A percentile compares a stretch with the other conserved stretches of the same genome.
Conservation (phyloP, 2,113 vertebrate species). For the Anolis sagrei region DNA sequence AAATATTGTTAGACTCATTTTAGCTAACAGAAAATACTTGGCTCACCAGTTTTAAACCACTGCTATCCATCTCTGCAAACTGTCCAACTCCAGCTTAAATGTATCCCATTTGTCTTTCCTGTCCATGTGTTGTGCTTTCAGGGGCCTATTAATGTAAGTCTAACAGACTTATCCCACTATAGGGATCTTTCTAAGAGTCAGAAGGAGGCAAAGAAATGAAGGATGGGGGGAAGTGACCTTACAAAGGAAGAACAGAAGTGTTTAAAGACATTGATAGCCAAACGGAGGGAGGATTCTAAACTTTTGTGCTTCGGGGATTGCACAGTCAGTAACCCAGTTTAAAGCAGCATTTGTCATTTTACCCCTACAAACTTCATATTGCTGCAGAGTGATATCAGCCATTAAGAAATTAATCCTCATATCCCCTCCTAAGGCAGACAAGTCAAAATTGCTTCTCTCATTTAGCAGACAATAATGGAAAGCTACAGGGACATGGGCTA, state of each 20-base stretch:
- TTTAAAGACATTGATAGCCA: neutral
- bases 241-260: neutral
- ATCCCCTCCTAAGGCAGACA: neutral
- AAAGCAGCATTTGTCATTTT: neutral
- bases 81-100: slow-evolving; percentile 31
- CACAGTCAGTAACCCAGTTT: neutral
- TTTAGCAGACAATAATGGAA: neutral
- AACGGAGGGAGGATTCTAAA: neutral
- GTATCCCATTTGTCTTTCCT: slow-evolving; percentile 25
- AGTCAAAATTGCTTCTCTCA: neutral
- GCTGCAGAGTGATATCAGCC: neutral
- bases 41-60: slow-evolving; percentile 6
- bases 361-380: neutral
- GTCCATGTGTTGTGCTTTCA: slow-evolving; percentile 31
- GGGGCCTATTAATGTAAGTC: slow-evolving; percentile 34
- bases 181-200: slow-evolving; percentile 30
- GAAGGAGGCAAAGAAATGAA: slow-evolving; percentile 13
- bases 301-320: neutral
- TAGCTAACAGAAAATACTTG: slow-evolving; percentile 17
- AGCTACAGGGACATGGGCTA: neutral
- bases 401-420: neutral
- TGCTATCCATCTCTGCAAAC: slow-evolving; percentile 34
- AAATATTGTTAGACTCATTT: slow-evolving; percentile 14
- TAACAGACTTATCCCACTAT: slow-evolving; percentile 33
- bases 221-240: neutral